Conservation (phyloP, 2,888 invertebrate species). For the Stenichneumon culpator region DNA sequence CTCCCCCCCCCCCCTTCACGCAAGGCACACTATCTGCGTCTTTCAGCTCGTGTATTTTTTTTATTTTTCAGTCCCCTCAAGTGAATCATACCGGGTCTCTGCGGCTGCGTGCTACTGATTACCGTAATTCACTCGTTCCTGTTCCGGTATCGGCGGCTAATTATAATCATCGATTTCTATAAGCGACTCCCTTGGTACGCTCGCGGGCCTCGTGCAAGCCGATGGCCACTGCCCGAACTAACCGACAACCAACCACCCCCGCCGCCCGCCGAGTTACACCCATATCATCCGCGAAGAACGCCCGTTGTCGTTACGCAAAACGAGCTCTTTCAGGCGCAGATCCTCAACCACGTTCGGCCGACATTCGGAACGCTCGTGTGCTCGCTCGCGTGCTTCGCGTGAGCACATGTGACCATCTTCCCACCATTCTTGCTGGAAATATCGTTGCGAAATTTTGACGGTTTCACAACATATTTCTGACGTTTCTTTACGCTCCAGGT, state of each 20-base stretch:
- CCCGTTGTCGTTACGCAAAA: constrained; percentile 62
- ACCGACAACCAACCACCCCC: constrained; percentile 50
- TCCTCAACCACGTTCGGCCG: constrained; percentile 43
- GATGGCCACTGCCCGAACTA: constrained; percentile 42
- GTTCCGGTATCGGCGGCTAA: constrained; percentile 83
- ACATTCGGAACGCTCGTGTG: constrained; percentile 23
- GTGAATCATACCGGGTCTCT: constrained; percentile 78
- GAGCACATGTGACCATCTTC: constrained; percentile 27
- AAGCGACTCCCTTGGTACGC: constrained; percentile 81
- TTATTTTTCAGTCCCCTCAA: constrained; percentile 65
- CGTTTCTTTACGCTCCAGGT: not conserved
- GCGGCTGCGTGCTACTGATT: constrained; percentile 80
- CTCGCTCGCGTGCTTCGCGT: constrained; percentile 8
- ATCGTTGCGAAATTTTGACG: constrained; percentile 40
- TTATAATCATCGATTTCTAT: constrained; percentile 84
- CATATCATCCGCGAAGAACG: constrained; percentile 45
- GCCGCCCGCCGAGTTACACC: constrained; percentile 19
- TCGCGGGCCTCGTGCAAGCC: not conserved
- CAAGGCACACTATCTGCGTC: constrained; percentile 52
- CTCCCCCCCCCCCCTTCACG: constrained; percentile 40
- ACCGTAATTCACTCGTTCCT: constrained; percentile 83
- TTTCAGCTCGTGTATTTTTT: constrained; percentile 53
- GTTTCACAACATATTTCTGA: constrained; percentile 24
- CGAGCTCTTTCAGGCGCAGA: constrained; percentile 58
- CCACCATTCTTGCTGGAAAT: constrained; percentile 17